These are phyloP conservation scores for Taxidea taxus DNA, from an alignment of 2,113 vertebrate genomes.

Conservation along the genomic window DNA sequence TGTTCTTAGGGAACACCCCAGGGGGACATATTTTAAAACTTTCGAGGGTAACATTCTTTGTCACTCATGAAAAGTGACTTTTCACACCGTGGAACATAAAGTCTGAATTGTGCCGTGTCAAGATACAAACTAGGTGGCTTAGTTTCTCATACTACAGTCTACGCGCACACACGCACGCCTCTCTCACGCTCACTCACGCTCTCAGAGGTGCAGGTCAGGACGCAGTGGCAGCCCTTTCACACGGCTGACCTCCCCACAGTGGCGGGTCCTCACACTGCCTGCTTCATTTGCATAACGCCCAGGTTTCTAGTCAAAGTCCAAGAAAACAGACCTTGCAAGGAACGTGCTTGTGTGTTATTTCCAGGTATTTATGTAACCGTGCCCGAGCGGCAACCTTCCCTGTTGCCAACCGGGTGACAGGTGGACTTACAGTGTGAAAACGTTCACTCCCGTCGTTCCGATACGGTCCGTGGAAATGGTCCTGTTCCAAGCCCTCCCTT, in stretches of 20 bases:
- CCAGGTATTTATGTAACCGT: not conserved
- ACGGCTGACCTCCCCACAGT: not conserved
- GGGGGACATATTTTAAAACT: not conserved
- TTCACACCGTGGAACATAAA: not conserved
- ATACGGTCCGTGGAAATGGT: rapidly evolving
- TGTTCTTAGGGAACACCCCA: not conserved
- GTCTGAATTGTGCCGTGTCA: not conserved
- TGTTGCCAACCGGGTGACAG: not conserved
- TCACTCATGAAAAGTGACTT: not conserved
- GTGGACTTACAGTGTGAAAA: not conserved
- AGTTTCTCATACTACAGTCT: not conserved
- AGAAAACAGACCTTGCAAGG: not conserved
- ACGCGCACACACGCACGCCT: too few relatives aligned
- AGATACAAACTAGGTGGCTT: not conserved
- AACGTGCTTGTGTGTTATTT: not conserved
- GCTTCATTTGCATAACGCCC: not conserved
- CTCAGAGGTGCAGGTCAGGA: not conserved
- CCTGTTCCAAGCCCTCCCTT: not conserved
- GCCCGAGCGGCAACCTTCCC: not conserved
- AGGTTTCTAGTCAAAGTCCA: not conserved
- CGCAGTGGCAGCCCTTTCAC: rapidly evolving
- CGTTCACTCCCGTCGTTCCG: not conserved
- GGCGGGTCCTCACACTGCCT: not conserved
- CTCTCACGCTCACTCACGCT: too few relatives aligned
- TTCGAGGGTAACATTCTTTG: not conserved